Evolutionary conservation across 2,888 invertebrate species (phyloP).

Genomic region (Chrysina gloriosa): DNA sequence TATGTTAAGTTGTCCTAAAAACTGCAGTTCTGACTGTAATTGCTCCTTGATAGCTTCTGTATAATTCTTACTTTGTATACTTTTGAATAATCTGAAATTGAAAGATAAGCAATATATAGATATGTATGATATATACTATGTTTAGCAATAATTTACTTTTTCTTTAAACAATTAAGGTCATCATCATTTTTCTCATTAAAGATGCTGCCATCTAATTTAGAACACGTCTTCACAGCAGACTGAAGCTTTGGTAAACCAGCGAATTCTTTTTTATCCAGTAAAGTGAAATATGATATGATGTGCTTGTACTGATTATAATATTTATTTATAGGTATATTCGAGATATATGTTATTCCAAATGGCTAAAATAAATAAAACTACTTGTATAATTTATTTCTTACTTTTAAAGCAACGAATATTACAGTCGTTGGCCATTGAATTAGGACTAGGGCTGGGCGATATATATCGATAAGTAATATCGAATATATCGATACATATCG

Average conservation of each 20-base stretch:
- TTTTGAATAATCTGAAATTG: slow-evolving; percentile 30
- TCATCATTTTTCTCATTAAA: slow-evolving; percentile 20
- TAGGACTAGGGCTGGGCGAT: too few species aligned
- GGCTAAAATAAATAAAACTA: slow-evolving; percentile 10
- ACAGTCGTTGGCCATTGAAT: too few species aligned
- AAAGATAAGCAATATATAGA: too few species aligned
- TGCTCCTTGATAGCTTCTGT: slow-evolving; percentile 18
- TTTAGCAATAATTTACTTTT: slow-evolving; percentile 8
- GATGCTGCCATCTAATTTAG: slow-evolving; percentile 22
- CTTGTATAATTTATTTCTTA: background rate
- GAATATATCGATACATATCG: too few species aligned
- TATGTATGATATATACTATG: too few species aligned
- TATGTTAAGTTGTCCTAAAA: slow-evolving; percentile 8
- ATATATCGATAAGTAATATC: too few species aligned
- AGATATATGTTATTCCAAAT: slow-evolving; percentile 16
- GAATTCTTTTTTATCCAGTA: slow-evolving; percentile 26
- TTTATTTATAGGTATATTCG: slow-evolving; percentile 13
- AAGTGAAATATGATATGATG: slow-evolving; percentile 17
- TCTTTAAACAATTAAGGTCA: slow-evolving; percentile 16
- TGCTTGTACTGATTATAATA: slow-evolving; percentile 28
- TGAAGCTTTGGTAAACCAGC: background rate
- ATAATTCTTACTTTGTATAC: slow-evolving; percentile 34
- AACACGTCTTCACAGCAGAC: slow-evolving; percentile 17
- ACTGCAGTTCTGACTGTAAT: slow-evolving; percentile 27
- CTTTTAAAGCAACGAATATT: background rate